Evolutionary conservation across 2,888 invertebrate genomes (phyloP).

Genomic region (Cyrtodaria siliqua): DNA sequence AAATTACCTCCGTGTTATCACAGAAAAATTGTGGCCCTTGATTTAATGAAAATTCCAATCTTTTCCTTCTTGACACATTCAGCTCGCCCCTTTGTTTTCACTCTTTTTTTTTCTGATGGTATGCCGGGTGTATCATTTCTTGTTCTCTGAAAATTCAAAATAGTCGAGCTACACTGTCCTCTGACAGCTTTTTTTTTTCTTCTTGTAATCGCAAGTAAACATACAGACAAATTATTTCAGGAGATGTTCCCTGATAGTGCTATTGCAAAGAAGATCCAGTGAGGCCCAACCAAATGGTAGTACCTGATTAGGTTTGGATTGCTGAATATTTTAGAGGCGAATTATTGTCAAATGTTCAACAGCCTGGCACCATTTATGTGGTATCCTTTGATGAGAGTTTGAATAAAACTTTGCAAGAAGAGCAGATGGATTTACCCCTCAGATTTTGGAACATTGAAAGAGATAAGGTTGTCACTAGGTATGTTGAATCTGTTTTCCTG

Average conservation of each 20-base stretch:
- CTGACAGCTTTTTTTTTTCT: too few species aligned
- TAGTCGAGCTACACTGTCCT: too few species aligned
- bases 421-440: slow-evolving; percentile 22
- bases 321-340: slow-evolving; percentile 9
- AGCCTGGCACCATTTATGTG: slow-evolving; percentile 15
- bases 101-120: too few species aligned
- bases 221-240: slow-evolving; percentile 17
- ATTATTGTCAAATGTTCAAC: not conserved
- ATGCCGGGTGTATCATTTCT: too few species aligned
- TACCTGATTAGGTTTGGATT: slow-evolving; percentile 21
- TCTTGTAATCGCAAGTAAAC: too few species aligned
- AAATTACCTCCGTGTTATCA: too few species aligned
- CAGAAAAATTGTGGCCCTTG: too few species aligned
- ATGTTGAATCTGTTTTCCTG: slow-evolving; percentile 32
- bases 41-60: too few species aligned
- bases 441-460: slow-evolving; percentile 26
- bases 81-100: too few species aligned
- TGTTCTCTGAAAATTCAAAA: too few species aligned
- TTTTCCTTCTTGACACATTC: too few species aligned
- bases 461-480: slow-evolving; percentile 21
- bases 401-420: slow-evolving; percentile 20
- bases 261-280: slow-evolving; percentile 18
- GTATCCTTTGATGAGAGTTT: slow-evolving; percentile 19
- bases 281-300: slow-evolving; percentile 19
- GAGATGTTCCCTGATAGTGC: slow-evolving; percentile 29